Conservation (phyloP, 2,113 vertebrate genomes). For the Crotophaga sulcirostris region DNA sequence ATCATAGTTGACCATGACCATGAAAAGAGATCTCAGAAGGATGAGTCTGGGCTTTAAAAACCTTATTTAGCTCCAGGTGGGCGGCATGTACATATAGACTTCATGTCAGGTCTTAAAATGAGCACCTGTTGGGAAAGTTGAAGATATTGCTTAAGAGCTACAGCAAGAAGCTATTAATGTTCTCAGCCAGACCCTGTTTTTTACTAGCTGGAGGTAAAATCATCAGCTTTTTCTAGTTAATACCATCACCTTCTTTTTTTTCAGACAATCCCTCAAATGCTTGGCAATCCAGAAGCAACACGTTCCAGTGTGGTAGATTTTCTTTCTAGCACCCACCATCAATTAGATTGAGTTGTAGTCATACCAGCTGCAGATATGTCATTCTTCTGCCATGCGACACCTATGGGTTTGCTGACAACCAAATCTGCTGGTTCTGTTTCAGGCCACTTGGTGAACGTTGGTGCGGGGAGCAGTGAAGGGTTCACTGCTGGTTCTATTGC, state of each 20-base stretch:
- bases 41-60: neutral
- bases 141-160: neutral
- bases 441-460: constrained; percentile 74
- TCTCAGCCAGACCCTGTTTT: neutral
- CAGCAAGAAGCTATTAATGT: neutral
- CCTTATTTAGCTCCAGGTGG: neutral
- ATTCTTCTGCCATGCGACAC: rapidly evolving
- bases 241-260: neutral
- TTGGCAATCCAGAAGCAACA: rapidly evolving
- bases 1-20: too few relatives aligned
- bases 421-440: neutral
- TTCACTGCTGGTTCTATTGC: constrained; percentile 83
- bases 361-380: neutral
- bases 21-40: neutral
- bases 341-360: neutral
- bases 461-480: constrained; percentile 49
- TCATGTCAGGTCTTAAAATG: neutral
- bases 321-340: neutral
- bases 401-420: neutral
- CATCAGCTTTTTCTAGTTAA: neutral
- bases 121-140: neutral
- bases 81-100: neutral
- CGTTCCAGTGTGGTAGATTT: rapidly evolving
- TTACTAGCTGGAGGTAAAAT: constrained; percentile 6
- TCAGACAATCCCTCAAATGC: neutral